A percentile compares a stretch with the other conserved stretches of the same genome.
Evolutionary conservation across 2,113 vertebrate species (phyloP).

Genomic region (Protobothrops mucrosquamatus): DNA sequence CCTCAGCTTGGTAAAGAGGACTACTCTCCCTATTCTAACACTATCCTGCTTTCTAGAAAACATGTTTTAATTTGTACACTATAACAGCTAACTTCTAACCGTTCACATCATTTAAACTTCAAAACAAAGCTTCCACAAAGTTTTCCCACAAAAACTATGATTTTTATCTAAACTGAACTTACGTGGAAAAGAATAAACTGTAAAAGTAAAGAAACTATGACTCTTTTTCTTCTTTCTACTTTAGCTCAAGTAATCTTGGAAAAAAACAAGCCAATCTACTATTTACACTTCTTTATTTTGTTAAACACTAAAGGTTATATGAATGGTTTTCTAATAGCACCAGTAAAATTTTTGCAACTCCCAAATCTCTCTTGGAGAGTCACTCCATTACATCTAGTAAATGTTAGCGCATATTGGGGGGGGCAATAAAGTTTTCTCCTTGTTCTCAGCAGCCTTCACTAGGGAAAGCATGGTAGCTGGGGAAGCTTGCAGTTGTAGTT

Average conservation of each 20-base stretch:
- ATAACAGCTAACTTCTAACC: slow-evolving; percentile 15
- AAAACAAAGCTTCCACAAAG: neutral
- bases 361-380: neutral
- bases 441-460: neutral
- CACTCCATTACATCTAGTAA: neutral
- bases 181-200: rapidly evolving
- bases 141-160: neutral
- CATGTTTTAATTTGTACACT: neutral
- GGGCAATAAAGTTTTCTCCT: neutral
- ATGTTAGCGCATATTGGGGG: neutral
- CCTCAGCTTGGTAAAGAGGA: neutral
- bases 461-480: neutral
- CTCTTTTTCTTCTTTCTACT: neutral
- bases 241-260: neutral
- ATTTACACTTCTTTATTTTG: neutral
- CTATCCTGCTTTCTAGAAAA: slow-evolving; percentile 15
- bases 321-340: neutral
- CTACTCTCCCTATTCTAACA: slow-evolving; percentile 2
- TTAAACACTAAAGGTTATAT: neutral
- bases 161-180: neutral
- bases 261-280: neutral
- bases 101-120: neutral
- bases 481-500: neutral
- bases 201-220: neutral
- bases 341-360: neutral